These are phyloP conservation scores for Rosalia funebris DNA, from an alignment of 2,888 invertebrate species.

Conservation along the genomic window DNA sequence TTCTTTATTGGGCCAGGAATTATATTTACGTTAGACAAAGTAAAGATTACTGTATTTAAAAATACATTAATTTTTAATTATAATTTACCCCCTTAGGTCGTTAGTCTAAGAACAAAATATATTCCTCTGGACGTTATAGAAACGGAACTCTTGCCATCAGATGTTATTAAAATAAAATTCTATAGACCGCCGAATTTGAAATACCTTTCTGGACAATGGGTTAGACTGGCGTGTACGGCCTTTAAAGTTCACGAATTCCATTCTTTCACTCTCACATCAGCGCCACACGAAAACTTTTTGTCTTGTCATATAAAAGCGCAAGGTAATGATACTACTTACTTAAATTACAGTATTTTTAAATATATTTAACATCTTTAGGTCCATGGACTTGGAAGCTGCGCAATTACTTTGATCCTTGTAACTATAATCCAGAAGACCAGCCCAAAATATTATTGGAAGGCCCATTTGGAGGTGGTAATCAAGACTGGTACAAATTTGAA, in stretches of 20 bases:
- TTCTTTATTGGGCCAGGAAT: slow-evolving; percentile 93
- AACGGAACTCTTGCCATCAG: slow-evolving; percentile 92
- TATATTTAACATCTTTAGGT: too few species aligned
- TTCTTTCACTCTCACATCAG: slow-evolving; percentile 94
- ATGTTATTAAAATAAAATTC: slow-evolving; percentile 93
- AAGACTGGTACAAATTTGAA: slow-evolving; percentile 98
- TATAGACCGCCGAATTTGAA: slow-evolving; percentile 95
- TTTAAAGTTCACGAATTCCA: slow-evolving; percentile 92
- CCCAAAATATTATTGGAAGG: slow-evolving; percentile 92
- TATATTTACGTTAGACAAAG: slow-evolving; percentile 90
- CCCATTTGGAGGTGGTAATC: slow-evolving; percentile 97
- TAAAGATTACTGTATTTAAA: too few species aligned
- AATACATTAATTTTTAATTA: too few species aligned
- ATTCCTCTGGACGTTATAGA: slow-evolving; percentile 93
- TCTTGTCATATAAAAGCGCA: slow-evolving; percentile 94
- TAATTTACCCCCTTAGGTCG: slow-evolving; percentile 69
- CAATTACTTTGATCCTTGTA: slow-evolving; percentile 93
- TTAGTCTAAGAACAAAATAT: slow-evolving; percentile 89
- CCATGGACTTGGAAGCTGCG: slow-evolving; percentile 98
- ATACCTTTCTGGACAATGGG: slow-evolving; percentile 95
- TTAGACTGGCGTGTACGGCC: slow-evolving; percentile 89
- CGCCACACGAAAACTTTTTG: slow-evolving; percentile 93
- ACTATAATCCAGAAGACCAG: slow-evolving; percentile 85
- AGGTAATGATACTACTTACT: slow-evolving; percentile 55
- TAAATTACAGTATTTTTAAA: too few species aligned